These are phyloP conservation scores for Hippocampus abdominalis DNA, from an alignment of 2,113 vertebrate species.

Conservation along the genomic window DNA sequence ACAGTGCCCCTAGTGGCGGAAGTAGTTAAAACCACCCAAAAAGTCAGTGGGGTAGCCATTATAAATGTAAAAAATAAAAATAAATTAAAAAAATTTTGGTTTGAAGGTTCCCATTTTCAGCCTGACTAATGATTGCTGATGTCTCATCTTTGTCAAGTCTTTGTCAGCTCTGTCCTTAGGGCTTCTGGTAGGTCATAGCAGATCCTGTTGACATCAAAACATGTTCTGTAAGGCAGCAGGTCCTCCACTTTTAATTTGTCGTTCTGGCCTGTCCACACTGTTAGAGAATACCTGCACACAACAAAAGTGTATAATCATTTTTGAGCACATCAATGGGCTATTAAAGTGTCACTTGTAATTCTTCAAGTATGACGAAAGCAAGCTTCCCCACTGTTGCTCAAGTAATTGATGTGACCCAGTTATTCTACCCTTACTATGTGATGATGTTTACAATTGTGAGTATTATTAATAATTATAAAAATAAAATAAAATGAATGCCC, in stretches of 20 bases:
- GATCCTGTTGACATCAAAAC: conserved; percentile 75
- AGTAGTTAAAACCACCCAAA: too few species aligned
- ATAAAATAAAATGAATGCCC: too few species aligned
- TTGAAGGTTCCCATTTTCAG: background rate
- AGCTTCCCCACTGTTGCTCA: background rate
- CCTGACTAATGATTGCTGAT: background rate
- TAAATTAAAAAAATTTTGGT: background rate
- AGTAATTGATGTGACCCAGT: background rate
- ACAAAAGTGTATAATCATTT: background rate
- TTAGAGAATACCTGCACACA: conserved; percentile 81
- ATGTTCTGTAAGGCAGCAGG: conserved; percentile 76
- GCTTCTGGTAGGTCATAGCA: conserved; percentile 87
- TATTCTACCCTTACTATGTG: too few species aligned
- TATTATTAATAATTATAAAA: too few species aligned
- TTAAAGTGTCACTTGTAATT: background rate
- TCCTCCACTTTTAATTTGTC: conserved; percentile 78
- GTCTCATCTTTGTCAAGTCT: background rate
- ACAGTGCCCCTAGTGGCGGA: too few species aligned
- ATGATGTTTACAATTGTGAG: too few species aligned
- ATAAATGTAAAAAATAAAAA: too few species aligned
- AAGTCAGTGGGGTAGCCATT: too few species aligned
- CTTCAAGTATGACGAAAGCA: background rate
- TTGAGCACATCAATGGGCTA: background rate
- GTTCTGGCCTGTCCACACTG: conserved; percentile 82
- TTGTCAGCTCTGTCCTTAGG: conserved; percentile 66